Evolutionary conservation across 2,797 vertebrate genomes (phyloP).

Genomic region (Gobio occitaniae): DNA sequence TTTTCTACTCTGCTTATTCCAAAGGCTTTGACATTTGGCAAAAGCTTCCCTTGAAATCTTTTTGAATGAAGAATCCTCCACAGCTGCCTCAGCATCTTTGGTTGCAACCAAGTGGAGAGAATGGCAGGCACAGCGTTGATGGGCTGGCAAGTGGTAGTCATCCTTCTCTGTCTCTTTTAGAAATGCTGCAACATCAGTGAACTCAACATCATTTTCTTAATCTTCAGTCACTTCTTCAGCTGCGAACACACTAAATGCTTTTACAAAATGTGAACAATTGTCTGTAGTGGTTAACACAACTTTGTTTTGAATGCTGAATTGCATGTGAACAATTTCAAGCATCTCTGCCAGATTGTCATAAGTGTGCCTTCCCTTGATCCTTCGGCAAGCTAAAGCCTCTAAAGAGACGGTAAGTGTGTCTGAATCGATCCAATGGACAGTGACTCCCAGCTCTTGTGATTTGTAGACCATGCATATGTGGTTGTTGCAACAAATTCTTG

Average conservation of each 20-base stretch:
- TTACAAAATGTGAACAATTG: background rate
- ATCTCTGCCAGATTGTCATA: background rate
- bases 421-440: background rate
- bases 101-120: slow-evolving; percentile 8
- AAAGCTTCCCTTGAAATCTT: slow-evolving; percentile 5
- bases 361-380: background rate
- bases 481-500: slow-evolving; percentile 1
- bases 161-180: too few relatives aligned
- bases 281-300: background rate
- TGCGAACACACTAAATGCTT: too few relatives aligned
- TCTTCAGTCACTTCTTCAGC: too few relatives aligned
- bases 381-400: background rate
- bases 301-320: background rate
- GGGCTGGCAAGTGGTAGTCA: background rate
- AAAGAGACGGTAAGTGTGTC: background rate
- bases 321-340: background rate
- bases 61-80: background rate
- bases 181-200: too few relatives aligned
- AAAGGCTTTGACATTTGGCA: slow-evolving; percentile 5
- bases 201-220: too few relatives aligned
- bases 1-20: slow-evolving; percentile 7
- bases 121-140: slow-evolving; percentile 11
- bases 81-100: slow-evolving; percentile 14
- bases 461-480: background rate
- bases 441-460: slow-evolving; percentile 16